phyloP scores from a whole-genome alignment of 1,140 invertebrate genomes.

The Bombus soroeensis region DNA sequence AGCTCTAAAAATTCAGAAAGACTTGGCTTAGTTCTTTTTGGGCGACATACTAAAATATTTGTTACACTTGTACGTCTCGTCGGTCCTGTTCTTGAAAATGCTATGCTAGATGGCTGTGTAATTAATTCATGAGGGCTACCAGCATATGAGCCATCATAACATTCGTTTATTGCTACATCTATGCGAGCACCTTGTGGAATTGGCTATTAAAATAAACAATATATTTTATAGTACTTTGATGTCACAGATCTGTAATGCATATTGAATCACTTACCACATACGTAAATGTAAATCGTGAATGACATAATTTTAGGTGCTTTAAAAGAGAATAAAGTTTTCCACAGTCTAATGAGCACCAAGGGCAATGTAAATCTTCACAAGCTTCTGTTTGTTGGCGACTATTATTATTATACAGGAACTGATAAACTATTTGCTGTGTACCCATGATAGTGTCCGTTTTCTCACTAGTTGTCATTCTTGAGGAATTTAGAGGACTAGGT shows the following conservation, averaged over 20 bases:
- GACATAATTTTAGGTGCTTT: constrained; percentile 96
- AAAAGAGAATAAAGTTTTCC: constrained; percentile 93
- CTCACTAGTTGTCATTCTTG: constrained; percentile 74
- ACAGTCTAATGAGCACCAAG: constrained; percentile 97
- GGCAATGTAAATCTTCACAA: constrained; percentile 95
- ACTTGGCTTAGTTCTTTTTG: constrained; percentile 88
- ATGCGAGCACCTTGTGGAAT: constrained; percentile 93
- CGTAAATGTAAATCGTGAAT: constrained; percentile 96
- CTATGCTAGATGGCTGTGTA: constrained; percentile 86
- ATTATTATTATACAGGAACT: constrained; percentile 98
- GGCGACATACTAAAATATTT: constrained; percentile 94
- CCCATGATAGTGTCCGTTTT: constrained; percentile 76
- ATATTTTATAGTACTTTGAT: neutral
- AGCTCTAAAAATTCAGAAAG: constrained; percentile 93
- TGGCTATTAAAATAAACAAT: constrained; percentile 81
- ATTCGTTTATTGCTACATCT: constrained; percentile 97
- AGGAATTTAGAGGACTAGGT: constrained; percentile 76
- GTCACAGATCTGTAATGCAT: neutral
- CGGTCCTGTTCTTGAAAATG: constrained; percentile 91
- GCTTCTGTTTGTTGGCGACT: constrained; percentile 97
- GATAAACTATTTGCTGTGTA: constrained; percentile 92
- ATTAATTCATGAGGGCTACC: constrained; percentile 96
- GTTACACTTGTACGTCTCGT: constrained; percentile 93
- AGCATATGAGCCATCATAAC: constrained; percentile 97
- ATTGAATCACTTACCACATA: constrained; percentile 88